phyloP scores from a whole-genome alignment of 1,140 invertebrate genomes.

The Ylistrum balloti region DNA sequence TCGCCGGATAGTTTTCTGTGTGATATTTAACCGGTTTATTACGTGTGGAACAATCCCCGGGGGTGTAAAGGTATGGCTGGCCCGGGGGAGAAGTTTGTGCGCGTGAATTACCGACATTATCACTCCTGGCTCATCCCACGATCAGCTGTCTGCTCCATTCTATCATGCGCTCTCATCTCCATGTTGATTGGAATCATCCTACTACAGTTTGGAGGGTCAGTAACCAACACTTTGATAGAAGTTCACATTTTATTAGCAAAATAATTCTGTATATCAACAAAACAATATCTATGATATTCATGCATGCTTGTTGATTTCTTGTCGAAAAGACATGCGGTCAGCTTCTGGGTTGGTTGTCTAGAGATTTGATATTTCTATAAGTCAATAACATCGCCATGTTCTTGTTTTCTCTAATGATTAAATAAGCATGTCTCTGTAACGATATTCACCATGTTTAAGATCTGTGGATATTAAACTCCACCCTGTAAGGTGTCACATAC shows the following conservation, averaged over 20 bases:
- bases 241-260: no score
- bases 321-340: no score
- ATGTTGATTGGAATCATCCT: constrained; percentile 16
- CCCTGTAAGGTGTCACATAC: neutral
- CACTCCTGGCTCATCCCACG: constrained; percentile 8
- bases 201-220: neutral
- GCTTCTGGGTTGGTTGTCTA: no score
- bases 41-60: neutral
- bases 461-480: no score
- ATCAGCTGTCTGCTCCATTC: neutral
- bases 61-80: neutral
- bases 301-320: no score
- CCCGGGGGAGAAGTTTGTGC: neutral
- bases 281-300: no score
- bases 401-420: no score
- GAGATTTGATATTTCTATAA: no score
- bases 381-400: no score
- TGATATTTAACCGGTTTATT: neutral
- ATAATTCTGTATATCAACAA: no score
- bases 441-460: no score
- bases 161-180: neutral
- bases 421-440: no score
- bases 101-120: neutral
- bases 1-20: neutral
- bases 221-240: neutral